Conservation (phyloP, 2,113 vertebrate species). For the Entosphenus tridentatus region DNA sequence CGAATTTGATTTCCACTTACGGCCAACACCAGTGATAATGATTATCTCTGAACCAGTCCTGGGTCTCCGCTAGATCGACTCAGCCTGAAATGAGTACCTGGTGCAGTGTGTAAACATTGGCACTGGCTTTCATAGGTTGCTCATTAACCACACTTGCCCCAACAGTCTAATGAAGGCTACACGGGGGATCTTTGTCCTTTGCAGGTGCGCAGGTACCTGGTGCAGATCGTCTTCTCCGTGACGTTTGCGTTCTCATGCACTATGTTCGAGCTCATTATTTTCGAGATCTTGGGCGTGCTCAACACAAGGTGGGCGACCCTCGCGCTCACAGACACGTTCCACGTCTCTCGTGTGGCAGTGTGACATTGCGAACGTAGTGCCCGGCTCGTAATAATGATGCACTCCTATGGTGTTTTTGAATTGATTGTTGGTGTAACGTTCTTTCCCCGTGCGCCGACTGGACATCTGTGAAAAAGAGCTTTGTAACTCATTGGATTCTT, state of each 20-base stretch:
- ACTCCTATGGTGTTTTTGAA: too few relatives aligned
- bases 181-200: constrained; percentile 7
- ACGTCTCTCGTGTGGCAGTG: too few relatives aligned
- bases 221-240: constrained; percentile 89
- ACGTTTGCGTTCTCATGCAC: constrained; percentile 98
- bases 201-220: constrained; percentile 74
- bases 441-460: too few relatives aligned
- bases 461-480: too few relatives aligned
- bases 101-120: neutral
- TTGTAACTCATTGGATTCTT: too few relatives aligned
- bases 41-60: neutral
- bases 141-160: neutral
- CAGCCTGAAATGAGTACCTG: neutral
- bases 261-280: constrained; percentile 99
- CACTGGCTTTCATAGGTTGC: neutral
- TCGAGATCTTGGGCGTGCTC: constrained; percentile 83
- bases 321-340: neutral
- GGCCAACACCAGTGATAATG: too few relatives aligned
- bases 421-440: too few relatives aligned
- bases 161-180: neutral
- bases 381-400: too few relatives aligned
- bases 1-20: too few relatives aligned
- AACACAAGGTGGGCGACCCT: constrained; percentile 46
- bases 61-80: neutral
- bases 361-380: too few relatives aligned